A percentile compares a stretch with the other conserved stretches of the same genome.
Evolutionary conservation across 2,113 vertebrate species (phyloP).

Genomic region (Eudyptes chrysolophus): DNA sequence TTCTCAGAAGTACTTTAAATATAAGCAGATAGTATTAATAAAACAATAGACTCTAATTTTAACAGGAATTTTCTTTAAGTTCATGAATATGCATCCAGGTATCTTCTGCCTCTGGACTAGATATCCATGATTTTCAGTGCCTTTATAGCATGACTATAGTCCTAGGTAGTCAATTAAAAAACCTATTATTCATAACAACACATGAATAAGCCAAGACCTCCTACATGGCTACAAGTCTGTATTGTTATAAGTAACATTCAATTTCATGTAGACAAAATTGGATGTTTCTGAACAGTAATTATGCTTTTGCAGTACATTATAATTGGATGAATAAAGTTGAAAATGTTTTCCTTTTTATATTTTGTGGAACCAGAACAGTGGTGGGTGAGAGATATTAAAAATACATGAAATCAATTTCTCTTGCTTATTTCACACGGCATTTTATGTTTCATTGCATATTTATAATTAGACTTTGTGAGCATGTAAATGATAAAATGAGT

Average conservation of each 20-base stretch:
- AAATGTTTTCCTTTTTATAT: background rate
- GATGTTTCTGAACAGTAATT: constrained; percentile 8
- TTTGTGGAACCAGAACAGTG: background rate
- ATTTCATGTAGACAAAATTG: background rate
- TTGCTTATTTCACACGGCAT: background rate
- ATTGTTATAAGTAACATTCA: background rate
- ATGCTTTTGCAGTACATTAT: background rate
- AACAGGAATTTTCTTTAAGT: background rate
- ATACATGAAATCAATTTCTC: background rate
- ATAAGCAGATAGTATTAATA: constrained; percentile 1
- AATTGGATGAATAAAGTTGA: background rate
- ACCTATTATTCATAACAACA: background rate
- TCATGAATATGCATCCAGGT: constrained; percentile 20
- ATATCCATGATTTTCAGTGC: background rate
- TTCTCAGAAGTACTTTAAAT: constrained; percentile 34
- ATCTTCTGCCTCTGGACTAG: background rate
- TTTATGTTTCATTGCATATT: background rate
- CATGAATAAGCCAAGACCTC: background rate
- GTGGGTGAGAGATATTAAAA: background rate
- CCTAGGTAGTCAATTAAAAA: background rate
- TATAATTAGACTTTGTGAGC: background rate
- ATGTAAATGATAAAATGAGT: background rate
- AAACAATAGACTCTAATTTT: background rate
- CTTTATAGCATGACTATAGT: background rate
- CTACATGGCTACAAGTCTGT: background rate